These are phyloP conservation scores for Mycalesis mineus DNA, from an alignment of 2,888 invertebrate genomes.

Conservation along the genomic window DNA sequence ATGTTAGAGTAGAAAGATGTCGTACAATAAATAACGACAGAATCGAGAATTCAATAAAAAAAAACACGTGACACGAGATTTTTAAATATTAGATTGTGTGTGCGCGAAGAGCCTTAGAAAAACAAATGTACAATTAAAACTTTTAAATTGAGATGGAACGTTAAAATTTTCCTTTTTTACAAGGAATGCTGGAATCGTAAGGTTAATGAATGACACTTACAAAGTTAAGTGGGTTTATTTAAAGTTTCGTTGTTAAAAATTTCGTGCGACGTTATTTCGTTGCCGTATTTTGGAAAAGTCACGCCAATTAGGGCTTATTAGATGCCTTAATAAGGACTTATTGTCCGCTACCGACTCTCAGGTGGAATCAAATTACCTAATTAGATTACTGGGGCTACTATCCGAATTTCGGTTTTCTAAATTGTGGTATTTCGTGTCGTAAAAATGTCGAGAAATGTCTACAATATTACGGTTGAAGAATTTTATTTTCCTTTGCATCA, in stretches of 20 bases:
- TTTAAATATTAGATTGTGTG: too few relatives aligned
- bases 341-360: neutral
- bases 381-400: neutral
- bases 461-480: too few relatives aligned
- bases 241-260: conserved; percentile 6
- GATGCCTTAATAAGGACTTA: neutral
- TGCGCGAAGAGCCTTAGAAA: too few relatives aligned
- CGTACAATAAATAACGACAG: too few relatives aligned
- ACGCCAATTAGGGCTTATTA: neutral
- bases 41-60: too few relatives aligned
- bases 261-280: neutral
- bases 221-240: neutral
- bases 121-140: neutral
- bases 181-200: neutral
- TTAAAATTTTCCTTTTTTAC: neutral
- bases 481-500: too few relatives aligned
- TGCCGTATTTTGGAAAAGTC: neutral
- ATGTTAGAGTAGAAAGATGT: too few relatives aligned
- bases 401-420: neutral
- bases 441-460: neutral
- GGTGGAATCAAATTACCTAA: neutral
- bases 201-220: neutral
- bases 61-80: too few relatives aligned
- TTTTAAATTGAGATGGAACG: neutral
- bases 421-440: neutral